Evolutionary conservation across 2,797 vertebrate species (phyloP).

Genomic region (Rhinella marina): DNA sequence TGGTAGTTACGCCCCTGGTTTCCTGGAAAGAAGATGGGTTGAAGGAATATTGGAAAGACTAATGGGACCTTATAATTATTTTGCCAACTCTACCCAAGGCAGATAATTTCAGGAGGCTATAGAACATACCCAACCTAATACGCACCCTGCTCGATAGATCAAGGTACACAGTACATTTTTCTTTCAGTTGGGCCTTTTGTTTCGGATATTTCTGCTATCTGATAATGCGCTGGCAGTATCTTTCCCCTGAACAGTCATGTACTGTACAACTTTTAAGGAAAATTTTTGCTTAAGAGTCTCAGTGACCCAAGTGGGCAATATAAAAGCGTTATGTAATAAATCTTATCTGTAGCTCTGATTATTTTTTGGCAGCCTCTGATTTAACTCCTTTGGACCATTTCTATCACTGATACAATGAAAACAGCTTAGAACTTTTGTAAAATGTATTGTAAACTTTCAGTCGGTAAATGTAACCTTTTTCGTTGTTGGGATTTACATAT

Average conservation of each 20-base stretch:
- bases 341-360: slow-evolving; percentile 30
- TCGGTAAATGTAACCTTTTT: not conserved
- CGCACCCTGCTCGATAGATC: not conserved
- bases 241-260: slow-evolving; percentile 40
- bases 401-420: not conserved
- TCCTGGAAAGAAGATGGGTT: too few relatives aligned
- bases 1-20: too few relatives aligned
- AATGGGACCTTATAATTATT: too few relatives aligned
- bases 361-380: slow-evolving; percentile 41
- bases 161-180: not conserved
- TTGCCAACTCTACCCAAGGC: too few relatives aligned
- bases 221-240: slow-evolving; percentile 3
- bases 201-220: not conserved
- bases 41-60: too few relatives aligned
- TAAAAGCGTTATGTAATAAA: slow-evolving; percentile 30
- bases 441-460: not conserved
- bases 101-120: too few relatives aligned
- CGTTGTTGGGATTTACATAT: too few relatives aligned
- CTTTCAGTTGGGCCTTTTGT: not conserved
- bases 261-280: slow-evolving; percentile 37
- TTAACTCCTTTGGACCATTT: slow-evolving; percentile 21
- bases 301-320: slow-evolving; percentile 36
- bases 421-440: not conserved
- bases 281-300: slow-evolving; percentile 42
- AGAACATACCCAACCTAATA: too few relatives aligned